These are phyloP conservation scores for Gambusia holbrooki DNA, from an alignment of 2,113 vertebrate species.

Conservation along the genomic window DNA sequence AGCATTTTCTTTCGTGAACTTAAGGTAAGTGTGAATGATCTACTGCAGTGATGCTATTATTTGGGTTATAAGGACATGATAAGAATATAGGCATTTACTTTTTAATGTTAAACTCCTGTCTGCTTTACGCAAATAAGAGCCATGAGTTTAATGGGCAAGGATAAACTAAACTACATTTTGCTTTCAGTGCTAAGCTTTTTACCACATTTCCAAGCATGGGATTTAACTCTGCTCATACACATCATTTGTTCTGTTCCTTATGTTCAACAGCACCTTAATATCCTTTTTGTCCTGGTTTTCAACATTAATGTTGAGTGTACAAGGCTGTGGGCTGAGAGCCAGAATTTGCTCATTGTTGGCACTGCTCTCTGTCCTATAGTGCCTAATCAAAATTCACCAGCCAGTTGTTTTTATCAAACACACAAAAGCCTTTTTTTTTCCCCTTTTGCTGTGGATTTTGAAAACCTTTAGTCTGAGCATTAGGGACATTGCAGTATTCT, in stretches of 20 bases:
- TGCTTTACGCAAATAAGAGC: background rate
- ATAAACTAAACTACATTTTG: conserved; percentile 43
- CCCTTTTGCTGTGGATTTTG: conserved; percentile 41
- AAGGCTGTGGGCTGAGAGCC: conserved; percentile 3
- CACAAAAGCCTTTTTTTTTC: conserved; percentile 33
- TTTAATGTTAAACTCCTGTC: background rate
- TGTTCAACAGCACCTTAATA: conserved; percentile 48
- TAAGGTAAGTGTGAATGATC: conserved; percentile 84
- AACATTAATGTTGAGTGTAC: conserved; percentile 30
- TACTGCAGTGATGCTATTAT: background rate
- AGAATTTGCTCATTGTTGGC: conserved; percentile 27
- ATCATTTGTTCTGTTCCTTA: conserved; percentile 56
- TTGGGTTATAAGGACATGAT: conserved; percentile 1
- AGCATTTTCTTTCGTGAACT: conserved; percentile 99
- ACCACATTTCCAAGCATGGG: conserved; percentile 46
- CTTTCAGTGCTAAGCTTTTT: conserved; percentile 43
- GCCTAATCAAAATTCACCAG: conserved; percentile 69
- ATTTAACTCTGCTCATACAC: conserved; percentile 41
- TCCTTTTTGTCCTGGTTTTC: background rate
- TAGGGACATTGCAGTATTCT: background rate
- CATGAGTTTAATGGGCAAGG: conserved; percentile 6
- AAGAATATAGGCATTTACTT: background rate
- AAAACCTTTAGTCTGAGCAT: conserved; percentile 48
- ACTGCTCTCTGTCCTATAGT: conserved; percentile 24
- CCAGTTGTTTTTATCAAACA: conserved; percentile 28